Percentiles rank a stretch among this genome's conserved stretches.
These are phyloP conservation scores for Serranus cabrilla DNA, from an alignment of 2,797 vertebrate species.

Conservation along the genomic window DNA sequence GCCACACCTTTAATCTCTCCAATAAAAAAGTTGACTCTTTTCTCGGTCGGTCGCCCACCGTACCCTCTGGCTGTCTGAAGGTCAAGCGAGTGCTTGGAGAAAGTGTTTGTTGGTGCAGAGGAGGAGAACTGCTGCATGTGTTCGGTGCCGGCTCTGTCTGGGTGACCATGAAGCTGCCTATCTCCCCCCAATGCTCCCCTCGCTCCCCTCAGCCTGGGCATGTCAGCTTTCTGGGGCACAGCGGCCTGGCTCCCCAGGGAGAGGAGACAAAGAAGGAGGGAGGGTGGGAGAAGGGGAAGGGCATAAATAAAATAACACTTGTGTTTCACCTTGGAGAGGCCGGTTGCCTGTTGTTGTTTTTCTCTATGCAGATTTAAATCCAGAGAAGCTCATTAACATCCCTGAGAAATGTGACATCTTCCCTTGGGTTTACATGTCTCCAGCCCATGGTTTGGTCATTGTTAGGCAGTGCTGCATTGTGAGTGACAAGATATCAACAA, in stretches of 20 bases:
- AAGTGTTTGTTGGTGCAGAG: conserved; percentile 48
- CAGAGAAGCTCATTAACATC: conserved; percentile 59
- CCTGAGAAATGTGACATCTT: conserved; percentile 48
- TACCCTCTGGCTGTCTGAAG: conserved; percentile 48
- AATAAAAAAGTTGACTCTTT: conserved; percentile 35
- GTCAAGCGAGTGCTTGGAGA: conserved; percentile 43
- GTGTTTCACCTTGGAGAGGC: conserved; percentile 80
- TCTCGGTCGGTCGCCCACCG: conserved; percentile 1
- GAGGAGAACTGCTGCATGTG: conserved; percentile 65
- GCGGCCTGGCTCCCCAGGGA: conserved; percentile 69
- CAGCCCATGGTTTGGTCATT: conserved; percentile 50
- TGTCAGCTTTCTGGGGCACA: conserved; percentile 81
- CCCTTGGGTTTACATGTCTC: conserved; percentile 49
- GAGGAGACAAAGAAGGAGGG: conserved; percentile 53
- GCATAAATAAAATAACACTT: conserved; percentile 83
- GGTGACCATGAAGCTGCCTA: conserved; percentile 61
- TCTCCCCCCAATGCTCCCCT: conserved; percentile 51
- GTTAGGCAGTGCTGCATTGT: conserved; percentile 44
- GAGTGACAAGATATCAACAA: conserved; percentile 55
- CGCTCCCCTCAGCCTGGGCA: conserved; percentile 60
- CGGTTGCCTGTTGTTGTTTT: conserved; percentile 67
- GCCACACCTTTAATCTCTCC: background rate
- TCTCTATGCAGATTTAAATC: conserved; percentile 69
- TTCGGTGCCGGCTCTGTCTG: conserved; percentile 58
- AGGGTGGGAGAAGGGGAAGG: conserved; percentile 22